Conservation (phyloP, 2,888 invertebrate species). For the Carcina quercana region DNA sequence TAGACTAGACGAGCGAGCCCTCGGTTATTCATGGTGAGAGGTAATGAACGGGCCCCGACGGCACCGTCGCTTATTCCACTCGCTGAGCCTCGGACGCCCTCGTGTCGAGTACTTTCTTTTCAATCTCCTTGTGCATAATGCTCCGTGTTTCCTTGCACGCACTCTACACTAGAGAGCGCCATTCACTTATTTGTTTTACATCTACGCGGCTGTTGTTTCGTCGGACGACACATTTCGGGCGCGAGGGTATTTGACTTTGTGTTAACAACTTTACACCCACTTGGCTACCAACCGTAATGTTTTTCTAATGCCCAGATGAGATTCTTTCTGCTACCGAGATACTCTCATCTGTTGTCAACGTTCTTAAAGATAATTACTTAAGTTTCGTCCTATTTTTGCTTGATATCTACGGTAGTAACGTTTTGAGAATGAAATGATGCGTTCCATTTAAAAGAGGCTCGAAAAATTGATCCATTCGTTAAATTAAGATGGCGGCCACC, state of each 20-base stretch:
- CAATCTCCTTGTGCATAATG: constrained; percentile 69
- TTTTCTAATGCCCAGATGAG: constrained; percentile 29
- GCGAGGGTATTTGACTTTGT: constrained; percentile 37
- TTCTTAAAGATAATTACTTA: background rate
- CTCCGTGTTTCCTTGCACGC: constrained; percentile 57
- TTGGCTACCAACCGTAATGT: constrained; percentile 38
- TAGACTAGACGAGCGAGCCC: constrained; percentile 31
- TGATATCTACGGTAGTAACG: too few relatives aligned
- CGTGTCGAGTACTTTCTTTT: constrained; percentile 65
- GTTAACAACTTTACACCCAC: constrained; percentile 51
- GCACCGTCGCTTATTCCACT: constrained; percentile 67
- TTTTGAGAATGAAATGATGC: too few relatives aligned
- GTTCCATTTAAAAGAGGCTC: constrained; percentile 1
- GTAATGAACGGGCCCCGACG: constrained; percentile 59
- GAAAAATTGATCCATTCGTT: constrained; percentile 9
- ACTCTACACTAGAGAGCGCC: constrained; percentile 49
- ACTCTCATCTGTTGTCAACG: constrained; percentile 1
- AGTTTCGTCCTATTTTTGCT: background rate
- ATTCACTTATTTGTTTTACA: constrained; percentile 66
- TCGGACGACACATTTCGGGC: constrained; percentile 52
- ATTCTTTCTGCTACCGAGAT: constrained; percentile 19
- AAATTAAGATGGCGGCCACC: constrained; percentile 49
- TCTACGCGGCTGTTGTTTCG: constrained; percentile 53
- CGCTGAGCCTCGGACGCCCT: constrained; percentile 61
- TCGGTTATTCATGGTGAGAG: constrained; percentile 58